Evolutionary conservation across 2,113 vertebrate genomes (phyloP), one percentile per base, ranked within the genome.

Genomic region (Pungitius pungitius): DNA sequence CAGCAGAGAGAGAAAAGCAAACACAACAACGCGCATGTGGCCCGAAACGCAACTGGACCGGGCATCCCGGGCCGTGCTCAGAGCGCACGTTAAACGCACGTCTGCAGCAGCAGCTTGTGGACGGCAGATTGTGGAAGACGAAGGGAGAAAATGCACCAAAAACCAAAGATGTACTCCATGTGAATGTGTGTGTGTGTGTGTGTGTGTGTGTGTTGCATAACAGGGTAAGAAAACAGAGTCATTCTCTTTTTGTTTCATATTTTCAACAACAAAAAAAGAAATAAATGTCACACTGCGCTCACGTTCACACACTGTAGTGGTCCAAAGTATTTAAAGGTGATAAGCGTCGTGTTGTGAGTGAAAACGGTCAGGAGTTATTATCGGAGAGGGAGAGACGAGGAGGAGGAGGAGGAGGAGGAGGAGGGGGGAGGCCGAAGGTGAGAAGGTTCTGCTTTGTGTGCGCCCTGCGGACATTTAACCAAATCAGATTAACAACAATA

Each of bases 401-500:
- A n/a, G n/a, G n/a, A n/a, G n/a, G n/a, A n/a, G n/a, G n/a, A n/a
- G n/a, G n/a, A n/a, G n/a, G n/a, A n/a, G n/a, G n/a, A n/a, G n/a
- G n/a, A 55, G 30, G 54, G 56, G 27, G 22, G 69, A 71, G 85
- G 89, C 82, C 33, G 88, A 70, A 90, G 88, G 95, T 95, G 93
- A 96, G 94, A 92, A 93, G 94, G 94, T 90, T 76, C 93, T 93
- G 95, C 92, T 94, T 94, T 93, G 92, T 95, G 92, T 90, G 88
- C 75, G 94, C 95, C 95, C 94, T 1, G 84, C 84, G 92, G 95
- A 94, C 91, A 94, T 90, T 93, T 78, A 84, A 91, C 94, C 94
- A 96, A 97, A 97, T 96, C 95, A 96, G 95, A 96, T 97, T 96
- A 96, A 92, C 91, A 94, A 94, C 94, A 96, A 94, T 95, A 95